phyloP scores from a whole-genome alignment of 2,797 vertebrate species.

The Oryzias dopingdopingensis region DNA sequence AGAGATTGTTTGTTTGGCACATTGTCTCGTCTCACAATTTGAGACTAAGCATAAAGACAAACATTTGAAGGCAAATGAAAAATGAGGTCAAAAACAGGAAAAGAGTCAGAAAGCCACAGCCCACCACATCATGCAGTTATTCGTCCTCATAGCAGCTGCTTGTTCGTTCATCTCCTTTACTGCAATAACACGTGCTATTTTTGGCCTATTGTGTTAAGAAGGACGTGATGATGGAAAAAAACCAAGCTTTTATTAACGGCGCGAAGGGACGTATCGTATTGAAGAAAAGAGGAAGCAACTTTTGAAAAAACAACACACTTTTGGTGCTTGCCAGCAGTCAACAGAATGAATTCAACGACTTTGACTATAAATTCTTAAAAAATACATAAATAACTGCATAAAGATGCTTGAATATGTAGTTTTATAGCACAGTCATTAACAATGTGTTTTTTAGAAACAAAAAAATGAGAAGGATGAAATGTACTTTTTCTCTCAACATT shows the following conservation, averaged over 20 bases:
- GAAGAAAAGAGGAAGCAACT: slow-evolving; percentile 26
- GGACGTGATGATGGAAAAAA: slow-evolving; percentile 43
- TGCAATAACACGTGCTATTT: slow-evolving; percentile 58
- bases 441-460: too few relatives aligned
- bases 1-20: slow-evolving; percentile 46
- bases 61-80: neutral
- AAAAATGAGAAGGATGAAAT: too few relatives aligned
- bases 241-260: slow-evolving; percentile 25
- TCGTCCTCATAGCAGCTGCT: slow-evolving; percentile 12
- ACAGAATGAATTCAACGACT: neutral
- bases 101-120: slow-evolving; percentile 8
- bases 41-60: slow-evolving; percentile 9
- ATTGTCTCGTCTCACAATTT: slow-evolving; percentile 19
- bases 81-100: slow-evolving; percentile 11
- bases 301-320: slow-evolving; percentile 15
- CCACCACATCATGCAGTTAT: slow-evolving; percentile 14
- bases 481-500: too few relatives aligned
- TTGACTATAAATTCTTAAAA: neutral
- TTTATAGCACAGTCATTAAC: too few relatives aligned
- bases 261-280: slow-evolving; percentile 26
- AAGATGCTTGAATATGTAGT: neutral
- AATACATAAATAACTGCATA: neutral
- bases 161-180: slow-evolving; percentile 21
- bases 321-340: neutral
- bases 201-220: slow-evolving; percentile 60